Base-by-base conservation (phyloP, 2,888 invertebrate genomes). In the Strigamia maritima region DNA sequence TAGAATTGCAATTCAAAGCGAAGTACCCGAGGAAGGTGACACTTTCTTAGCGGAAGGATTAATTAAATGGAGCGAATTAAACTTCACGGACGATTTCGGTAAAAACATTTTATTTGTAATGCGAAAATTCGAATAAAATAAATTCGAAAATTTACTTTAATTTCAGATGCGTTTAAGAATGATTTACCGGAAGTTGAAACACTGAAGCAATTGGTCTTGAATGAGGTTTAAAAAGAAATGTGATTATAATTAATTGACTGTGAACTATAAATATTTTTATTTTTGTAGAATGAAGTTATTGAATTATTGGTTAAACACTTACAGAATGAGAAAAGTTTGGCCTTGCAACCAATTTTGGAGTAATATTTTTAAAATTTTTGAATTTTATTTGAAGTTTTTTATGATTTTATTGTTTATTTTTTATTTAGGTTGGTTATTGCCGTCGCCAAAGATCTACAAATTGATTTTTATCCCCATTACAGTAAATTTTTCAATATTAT, bases 391-490 rank as follows among this genome's bases (percentile, higher is more conserved):
- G 65, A 44, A 76, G 38, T 6, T 22, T 75, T 49, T 44, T 79
- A 31, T 10, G 44, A n/a, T n/a, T n/a, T n/a, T n/a, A n/a, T n/a
- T n/a, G n/a, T n/a, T n/a, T n/a, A n/a, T n/a, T 84, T 81, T 82
- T 82, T 79, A 87, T 87, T 79, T 84, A 95, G 94, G 84, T 89
- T 97, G 81, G 87, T 94, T 0, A 93, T 94, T 35, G 94, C 95
- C 12, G 85, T 95, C 78, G 94, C 94, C 7, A 91, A 93, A 85
- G 98, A 98, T 86, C 87, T 98, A 24, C 91, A 94, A 82, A 91
- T 91, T 83, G 95, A 97, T 80, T 97, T 97, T 85, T 95, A 95
- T 85, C 89, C 90, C n/a, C 90, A 94, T 83, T 97, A 96, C 84
- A 90, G 91, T 76, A 89, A 89, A 44, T 91, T 96, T 83, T 88